Base-by-base conservation (phyloP, 2,888 invertebrate species). In the Cylloceria caligata region DNA sequence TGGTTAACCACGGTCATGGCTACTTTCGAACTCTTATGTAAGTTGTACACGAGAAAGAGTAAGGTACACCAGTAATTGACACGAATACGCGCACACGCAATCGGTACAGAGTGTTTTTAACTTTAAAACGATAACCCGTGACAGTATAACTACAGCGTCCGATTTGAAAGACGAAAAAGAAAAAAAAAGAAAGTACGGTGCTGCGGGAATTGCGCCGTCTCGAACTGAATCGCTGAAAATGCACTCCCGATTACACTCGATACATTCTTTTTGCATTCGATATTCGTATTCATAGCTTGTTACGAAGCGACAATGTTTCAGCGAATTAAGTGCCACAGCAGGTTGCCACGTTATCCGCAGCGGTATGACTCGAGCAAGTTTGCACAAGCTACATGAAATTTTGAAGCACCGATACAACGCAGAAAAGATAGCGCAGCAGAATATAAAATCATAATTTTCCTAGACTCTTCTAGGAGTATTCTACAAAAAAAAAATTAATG, bases 1-100 rank as follows among this genome's bases (percentile, higher is more conserved):
- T n/a, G n/a, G n/a, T 80, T 75, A 68, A 27, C 75, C 75, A 75
- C 71, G 65, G 71, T 76, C 75, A 76, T 34, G 71, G 65, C 24
- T 71, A 45, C 34, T 42, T 49, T 30, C 34, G 45, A 21, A 7
- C 55, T 47, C 71, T 80, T 76, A 72, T 30, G 67, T 71, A 75
- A 80, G 72, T 24, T 49, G 42, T 24, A 30, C 11, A 57, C n/a
- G 6, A 2, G 7, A 19, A 34, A 62, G 34, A 30, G 30, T 11
- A 24, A 64, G 6, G 24, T 4, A 21, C 11, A 11, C 21, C 11
- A 64, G n/a, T n/a, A n/a, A 49, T 21, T 21, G 21, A 7, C 0
- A 13, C 52, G 42, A 42, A 11, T 11, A 21, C 13, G 52, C 52
- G 52, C 52, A 52, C 5, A 24, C 52, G 52, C 24, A 13, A 52